Evolutionary conservation across 2,113 vertebrate species (phyloP).

Genomic region (Lynx canadensis): DNA sequence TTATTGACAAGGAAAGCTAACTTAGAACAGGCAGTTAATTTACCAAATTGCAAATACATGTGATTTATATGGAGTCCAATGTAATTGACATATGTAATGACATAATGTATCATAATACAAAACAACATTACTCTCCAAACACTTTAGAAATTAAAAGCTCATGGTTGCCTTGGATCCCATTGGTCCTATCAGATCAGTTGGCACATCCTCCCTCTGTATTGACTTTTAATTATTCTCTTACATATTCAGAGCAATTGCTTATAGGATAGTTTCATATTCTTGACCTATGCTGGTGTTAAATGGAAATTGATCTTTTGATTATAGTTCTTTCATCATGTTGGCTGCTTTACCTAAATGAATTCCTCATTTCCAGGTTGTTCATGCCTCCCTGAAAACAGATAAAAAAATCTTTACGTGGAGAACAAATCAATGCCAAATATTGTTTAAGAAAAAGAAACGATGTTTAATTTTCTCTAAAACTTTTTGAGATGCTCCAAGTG

Average conservation of each 20-base stretch:
- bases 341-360: constrained; percentile 23
- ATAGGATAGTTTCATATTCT: background rate
- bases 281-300: background rate
- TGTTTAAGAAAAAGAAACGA: background rate
- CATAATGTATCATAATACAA: constrained; percentile 63
- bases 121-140: constrained; percentile 64
- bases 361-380: constrained; percentile 43
- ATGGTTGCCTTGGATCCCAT: constrained; percentile 72
- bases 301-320: background rate
- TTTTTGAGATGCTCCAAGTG: background rate
- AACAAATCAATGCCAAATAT: background rate
- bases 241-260: background rate
- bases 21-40: constrained; percentile 67
- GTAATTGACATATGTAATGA: constrained; percentile 73
- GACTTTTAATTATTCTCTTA: constrained; percentile 49
- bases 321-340: constrained; percentile 36
- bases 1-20: constrained; percentile 66
- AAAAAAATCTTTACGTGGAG: constrained; percentile 49
- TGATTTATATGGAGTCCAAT: constrained; percentile 65
- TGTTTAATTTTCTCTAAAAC: background rate
- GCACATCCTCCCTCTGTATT: constrained; percentile 47
- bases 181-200: constrained; percentile 58
- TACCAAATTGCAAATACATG: constrained; percentile 69
- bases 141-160: constrained; percentile 74
- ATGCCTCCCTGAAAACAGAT: constrained; percentile 39